Conservation (phyloP, 2,888 invertebrate species). For the Patella pellucida region DNA sequence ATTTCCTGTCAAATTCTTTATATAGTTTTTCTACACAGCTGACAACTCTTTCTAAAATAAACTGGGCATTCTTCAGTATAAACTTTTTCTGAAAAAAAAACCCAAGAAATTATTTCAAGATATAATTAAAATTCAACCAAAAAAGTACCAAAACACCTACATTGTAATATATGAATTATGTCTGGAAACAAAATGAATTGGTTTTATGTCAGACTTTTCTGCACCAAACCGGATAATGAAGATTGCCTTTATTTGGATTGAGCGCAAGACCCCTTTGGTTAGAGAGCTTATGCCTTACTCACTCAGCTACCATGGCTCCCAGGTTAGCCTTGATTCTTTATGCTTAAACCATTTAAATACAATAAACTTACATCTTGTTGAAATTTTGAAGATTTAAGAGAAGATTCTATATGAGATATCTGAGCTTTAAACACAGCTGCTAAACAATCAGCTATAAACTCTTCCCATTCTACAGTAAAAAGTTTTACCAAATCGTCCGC, state of each 20-base stretch:
- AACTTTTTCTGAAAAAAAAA: conserved; percentile 70
- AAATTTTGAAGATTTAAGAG: conserved; percentile 73
- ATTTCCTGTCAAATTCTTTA: conserved; percentile 34
- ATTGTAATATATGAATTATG: no score
- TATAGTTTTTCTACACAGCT: conserved; percentile 77
- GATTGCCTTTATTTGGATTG: no score
- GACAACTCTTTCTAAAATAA: conserved; percentile 79
- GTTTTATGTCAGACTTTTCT: no score
- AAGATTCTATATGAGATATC: conserved; percentile 77
- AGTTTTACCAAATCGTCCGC: conserved; percentile 84
- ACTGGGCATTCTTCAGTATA: conserved; percentile 80
- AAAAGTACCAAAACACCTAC: background rate
- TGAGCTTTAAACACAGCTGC: conserved; percentile 83
- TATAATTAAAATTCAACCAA: background rate
- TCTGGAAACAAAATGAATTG: no score
- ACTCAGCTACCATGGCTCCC: no score
- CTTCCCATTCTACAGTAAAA: conserved; percentile 82
- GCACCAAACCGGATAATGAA: no score
- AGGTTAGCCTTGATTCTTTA: no score
- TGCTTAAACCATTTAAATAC: background rate
- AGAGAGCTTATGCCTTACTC: no score
- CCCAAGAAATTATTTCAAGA: conserved; percentile 16
- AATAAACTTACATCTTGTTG: conserved; percentile 72
- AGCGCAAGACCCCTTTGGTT: no score
- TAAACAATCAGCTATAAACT: conserved; percentile 81